Conservation (phyloP, 2,888 invertebrate species). For the Xestia xanthographa region DNA sequence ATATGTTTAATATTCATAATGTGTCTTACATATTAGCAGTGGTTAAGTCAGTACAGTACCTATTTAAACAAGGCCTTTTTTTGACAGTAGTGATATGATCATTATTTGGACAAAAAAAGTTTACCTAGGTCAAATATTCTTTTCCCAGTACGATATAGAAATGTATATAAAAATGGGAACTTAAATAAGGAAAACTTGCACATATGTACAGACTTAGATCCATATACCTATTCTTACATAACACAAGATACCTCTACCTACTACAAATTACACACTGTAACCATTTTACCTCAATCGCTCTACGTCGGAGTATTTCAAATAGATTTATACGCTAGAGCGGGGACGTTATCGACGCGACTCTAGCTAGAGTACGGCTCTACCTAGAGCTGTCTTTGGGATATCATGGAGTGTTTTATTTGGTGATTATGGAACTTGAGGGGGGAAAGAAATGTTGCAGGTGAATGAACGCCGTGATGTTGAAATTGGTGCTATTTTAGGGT, state of each 20-base stretch:
- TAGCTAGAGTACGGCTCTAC: constrained; percentile 50
- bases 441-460: neutral
- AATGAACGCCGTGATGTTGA: neutral
- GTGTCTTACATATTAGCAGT: neutral
- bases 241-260: constrained; percentile 29
- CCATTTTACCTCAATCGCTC: constrained; percentile 65
- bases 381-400: constrained; percentile 58
- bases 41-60: neutral
- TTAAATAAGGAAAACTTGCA: neutral
- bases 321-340: constrained; percentile 59
- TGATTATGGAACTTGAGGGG: constrained; percentile 48
- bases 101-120: neutral
- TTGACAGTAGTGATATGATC: neutral
- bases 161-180: neutral
- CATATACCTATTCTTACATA: constrained; percentile 1
- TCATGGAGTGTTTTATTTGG: constrained; percentile 61
- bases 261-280: constrained; percentile 60
- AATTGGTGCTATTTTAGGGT: neutral
- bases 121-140: constrained; percentile 5
- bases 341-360: constrained; percentile 63
- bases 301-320: constrained; percentile 65
- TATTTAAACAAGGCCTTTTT: neutral
- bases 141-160: neutral
- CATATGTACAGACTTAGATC: neutral
- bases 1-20: neutral